phyloP scores from a whole-genome alignment of 2,797 vertebrate species.

The Buceros bicornis region DNA sequence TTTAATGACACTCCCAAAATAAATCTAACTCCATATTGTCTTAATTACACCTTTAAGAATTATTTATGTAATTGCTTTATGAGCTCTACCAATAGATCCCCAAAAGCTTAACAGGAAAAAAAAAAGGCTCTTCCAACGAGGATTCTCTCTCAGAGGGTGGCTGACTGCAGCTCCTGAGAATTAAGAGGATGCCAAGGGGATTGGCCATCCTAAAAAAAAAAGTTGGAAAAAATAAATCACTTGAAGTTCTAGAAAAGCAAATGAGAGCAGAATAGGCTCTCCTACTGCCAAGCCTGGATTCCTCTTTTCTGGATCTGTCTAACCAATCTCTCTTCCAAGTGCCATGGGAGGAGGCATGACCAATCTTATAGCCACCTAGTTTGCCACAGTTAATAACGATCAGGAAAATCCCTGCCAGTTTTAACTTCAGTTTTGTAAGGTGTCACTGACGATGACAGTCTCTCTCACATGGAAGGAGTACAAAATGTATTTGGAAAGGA shows the following conservation, averaged over 20 bases:
- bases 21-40: not conserved
- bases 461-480: not conserved
- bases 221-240: not conserved
- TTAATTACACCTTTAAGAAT: conserved; percentile 29
- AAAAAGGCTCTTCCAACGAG: not conserved
- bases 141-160: not conserved
- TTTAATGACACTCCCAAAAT: conserved; percentile 25
- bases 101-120: not conserved
- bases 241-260: not conserved
- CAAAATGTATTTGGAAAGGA: not conserved
- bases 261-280: not conserved
- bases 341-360: not conserved
- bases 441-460: not conserved
- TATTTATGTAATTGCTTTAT: conserved; percentile 26
- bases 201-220: not conserved
- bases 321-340: not conserved
- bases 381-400: not conserved
- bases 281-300: not conserved
- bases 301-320: not conserved
- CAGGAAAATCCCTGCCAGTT: not conserved
- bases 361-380: not conserved
- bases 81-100: not conserved
- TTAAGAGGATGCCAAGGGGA: not conserved
- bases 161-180: not conserved
- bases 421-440: not conserved